phyloP scores from a whole-genome alignment of 1,140 invertebrate genomes.

The Eupristina koningsbergeri region DNA sequence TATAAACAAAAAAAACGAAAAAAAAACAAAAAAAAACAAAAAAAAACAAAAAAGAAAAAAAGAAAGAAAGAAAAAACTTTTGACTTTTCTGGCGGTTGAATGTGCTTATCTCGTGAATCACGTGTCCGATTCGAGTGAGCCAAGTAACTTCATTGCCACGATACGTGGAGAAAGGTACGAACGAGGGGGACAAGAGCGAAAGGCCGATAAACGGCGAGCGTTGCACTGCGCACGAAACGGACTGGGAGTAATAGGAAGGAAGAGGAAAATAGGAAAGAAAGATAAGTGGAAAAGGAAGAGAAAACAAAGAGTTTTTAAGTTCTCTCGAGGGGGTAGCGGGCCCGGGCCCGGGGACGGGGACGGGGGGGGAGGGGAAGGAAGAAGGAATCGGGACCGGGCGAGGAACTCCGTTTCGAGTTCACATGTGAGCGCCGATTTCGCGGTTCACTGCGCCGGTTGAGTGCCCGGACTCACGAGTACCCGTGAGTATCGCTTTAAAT shows the following conservation, averaged over 20 bases:
- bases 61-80: slow-evolving; percentile 15
- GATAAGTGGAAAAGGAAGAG: slow-evolving; percentile 46
- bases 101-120: slow-evolving; percentile 36
- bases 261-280: slow-evolving; percentile 5
- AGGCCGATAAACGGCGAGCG: slow-evolving; percentile 29
- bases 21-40: too few relatives aligned
- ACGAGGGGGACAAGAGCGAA: slow-evolving; percentile 43
- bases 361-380: slow-evolving; percentile 48
- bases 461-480: slow-evolving; percentile 55
- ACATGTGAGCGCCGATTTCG: slow-evolving; percentile 74
- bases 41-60: too few relatives aligned
- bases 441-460: slow-evolving; percentile 72
- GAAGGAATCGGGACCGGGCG: slow-evolving; percentile 47
- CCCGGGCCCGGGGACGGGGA: slow-evolving; percentile 51
- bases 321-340: too few relatives aligned
- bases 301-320: slow-evolving; percentile 48
- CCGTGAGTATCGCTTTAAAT: slow-evolving; percentile 13
- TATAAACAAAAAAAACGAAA: too few relatives aligned
- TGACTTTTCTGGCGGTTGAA: slow-evolving; percentile 29
- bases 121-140: background rate
- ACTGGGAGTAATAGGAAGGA: slow-evolving; percentile 24
- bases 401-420: slow-evolving; percentile 62
- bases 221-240: slow-evolving; percentile 22
- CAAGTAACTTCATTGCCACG: slow-evolving; percentile 51
- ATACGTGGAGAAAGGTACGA: slow-evolving; percentile 55